Conservation (phyloP, 2,888 invertebrate species). For the Furcula furcula region DNA sequence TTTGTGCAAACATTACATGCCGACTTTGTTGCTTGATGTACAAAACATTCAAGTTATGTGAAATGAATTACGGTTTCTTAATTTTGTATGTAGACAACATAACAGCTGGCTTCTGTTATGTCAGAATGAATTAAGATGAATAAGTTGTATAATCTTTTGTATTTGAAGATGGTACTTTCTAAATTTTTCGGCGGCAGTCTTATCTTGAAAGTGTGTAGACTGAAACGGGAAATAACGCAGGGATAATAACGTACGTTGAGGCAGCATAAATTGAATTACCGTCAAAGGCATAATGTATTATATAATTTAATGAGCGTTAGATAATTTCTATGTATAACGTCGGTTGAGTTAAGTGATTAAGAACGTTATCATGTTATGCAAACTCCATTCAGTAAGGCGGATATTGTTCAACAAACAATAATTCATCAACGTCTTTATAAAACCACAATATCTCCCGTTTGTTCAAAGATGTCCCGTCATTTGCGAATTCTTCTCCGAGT, state of each 20-base stretch:
- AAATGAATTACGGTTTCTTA: neutral
- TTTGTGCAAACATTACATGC: no score
- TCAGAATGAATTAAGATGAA: neutral
- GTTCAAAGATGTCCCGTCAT: conserved; percentile 19
- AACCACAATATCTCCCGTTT: conserved; percentile 12
- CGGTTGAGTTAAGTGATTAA: conserved; percentile 4
- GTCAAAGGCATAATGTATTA: neutral
- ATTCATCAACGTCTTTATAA: conserved; percentile 16
- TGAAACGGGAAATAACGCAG: neutral
- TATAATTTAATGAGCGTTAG: conserved; percentile 7
- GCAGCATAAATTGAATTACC: neutral
- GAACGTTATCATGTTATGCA: conserved; percentile 9
- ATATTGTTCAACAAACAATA: conserved; percentile 8
- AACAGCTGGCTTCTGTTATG: no score
- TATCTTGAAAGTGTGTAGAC: neutral
- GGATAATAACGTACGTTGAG: neutral
- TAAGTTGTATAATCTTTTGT: neutral
- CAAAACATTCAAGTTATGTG: no score
- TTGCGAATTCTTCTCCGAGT: conserved; percentile 34
- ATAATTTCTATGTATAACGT: conserved; percentile 4
- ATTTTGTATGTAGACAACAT: neutral
- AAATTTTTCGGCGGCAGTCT: neutral
- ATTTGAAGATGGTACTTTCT: neutral
- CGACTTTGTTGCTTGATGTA: no score
- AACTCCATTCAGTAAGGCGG: conserved; percentile 6